Evolutionary conservation across 2,888 invertebrate species (phyloP).

Genomic region (Cheilosia urbana): DNA sequence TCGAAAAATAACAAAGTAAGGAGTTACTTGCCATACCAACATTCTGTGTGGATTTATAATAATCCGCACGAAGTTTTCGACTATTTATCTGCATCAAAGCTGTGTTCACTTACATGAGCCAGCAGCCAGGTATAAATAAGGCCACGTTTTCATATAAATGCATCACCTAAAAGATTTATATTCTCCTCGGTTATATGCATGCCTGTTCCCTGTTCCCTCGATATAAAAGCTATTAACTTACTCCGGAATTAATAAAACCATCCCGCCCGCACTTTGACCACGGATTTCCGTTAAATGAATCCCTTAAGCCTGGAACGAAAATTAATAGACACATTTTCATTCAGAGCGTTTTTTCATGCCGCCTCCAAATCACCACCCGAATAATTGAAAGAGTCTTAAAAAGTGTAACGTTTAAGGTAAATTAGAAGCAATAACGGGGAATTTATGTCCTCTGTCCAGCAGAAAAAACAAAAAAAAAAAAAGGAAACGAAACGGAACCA

Average conservation of each 20-base stretch:
- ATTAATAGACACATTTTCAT: conserved; percentile 43
- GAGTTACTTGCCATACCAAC: no score
- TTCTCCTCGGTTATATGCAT: no score
- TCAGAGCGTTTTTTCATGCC: conserved; percentile 3
- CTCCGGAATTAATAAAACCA: conserved; percentile 26
- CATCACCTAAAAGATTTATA: no score
- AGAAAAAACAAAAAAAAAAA: conserved; percentile 9
- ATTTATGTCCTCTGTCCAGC: conserved; percentile 43
- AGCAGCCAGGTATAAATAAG: no score
- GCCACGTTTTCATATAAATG: no score
- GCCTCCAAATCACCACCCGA: conserved; percentile 33
- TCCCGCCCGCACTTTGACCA: background rate
- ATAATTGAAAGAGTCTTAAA: conserved; percentile 30
- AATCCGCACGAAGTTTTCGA: no score
- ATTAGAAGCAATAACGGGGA: conserved; percentile 70
- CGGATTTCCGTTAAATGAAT: conserved; percentile 10
- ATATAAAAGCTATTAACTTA: conserved; percentile 14
- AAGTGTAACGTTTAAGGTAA: conserved; percentile 49
- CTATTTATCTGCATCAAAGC: no score
- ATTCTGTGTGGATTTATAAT: no score
- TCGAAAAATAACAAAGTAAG: no score
- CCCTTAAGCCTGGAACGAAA: conserved; percentile 20
- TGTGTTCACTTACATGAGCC: no score
- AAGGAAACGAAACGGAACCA: conserved; percentile 18
- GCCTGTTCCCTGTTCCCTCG: background rate